phyloP scores from a whole-genome alignment of 1,140 invertebrate species.

The Pentalonia nigronervosa region DNA sequence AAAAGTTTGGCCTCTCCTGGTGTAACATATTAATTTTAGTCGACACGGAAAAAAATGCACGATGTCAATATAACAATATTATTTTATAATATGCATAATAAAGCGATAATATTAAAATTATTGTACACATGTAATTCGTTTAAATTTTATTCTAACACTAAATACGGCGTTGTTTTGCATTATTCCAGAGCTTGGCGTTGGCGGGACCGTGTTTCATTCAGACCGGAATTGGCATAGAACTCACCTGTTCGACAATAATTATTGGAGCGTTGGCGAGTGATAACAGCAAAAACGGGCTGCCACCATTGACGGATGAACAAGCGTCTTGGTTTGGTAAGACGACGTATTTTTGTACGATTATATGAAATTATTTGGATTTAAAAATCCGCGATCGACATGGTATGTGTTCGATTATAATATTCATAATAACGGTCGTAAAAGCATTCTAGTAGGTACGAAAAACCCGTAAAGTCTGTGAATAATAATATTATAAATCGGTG shows the following conservation, averaged over 20 bases:
- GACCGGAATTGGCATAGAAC: slow-evolving; percentile 60
- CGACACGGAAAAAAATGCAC: too few species aligned
- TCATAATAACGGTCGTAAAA: too few species aligned
- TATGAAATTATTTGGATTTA: background rate
- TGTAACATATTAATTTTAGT: too few species aligned
- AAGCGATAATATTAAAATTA: background rate
- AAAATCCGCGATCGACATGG: too few species aligned
- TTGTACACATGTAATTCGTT: background rate
- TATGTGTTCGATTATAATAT: too few species aligned
- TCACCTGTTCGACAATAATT: slow-evolving; percentile 60
- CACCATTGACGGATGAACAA: slow-evolving; percentile 59
- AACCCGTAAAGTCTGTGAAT: too few species aligned
- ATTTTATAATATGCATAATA: background rate
- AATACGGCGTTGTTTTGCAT: background rate
- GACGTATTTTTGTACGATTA: background rate
- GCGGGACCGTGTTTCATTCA: slow-evolving; percentile 55
- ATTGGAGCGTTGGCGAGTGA: slow-evolving; percentile 60
- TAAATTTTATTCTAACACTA: background rate
- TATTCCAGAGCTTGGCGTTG: slow-evolving; percentile 18
- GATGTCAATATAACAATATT: background rate
- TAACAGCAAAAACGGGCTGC: background rate
- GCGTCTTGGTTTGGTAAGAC: slow-evolving; percentile 62
- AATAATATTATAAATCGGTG: background rate
- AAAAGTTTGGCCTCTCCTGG: too few species aligned
- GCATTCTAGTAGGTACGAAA: too few species aligned